Base-by-base conservation (phyloP, 1,140 invertebrate genomes). In the Choristoneura fumiferana region DNA sequence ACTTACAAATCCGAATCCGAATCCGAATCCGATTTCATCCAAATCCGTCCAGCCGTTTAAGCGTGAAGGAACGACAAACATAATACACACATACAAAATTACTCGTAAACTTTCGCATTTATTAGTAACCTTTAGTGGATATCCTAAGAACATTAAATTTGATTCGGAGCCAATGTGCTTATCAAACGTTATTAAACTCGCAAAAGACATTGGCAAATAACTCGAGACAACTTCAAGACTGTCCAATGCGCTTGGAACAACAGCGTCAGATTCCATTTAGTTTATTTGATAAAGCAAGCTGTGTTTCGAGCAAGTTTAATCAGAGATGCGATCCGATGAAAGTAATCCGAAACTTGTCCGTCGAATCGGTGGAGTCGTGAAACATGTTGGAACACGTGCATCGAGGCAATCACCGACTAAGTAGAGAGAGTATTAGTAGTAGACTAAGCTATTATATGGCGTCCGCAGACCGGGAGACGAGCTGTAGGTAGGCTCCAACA, bases 301-400 rank as follows among this genome's bases (percentile, higher is more conserved):
- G 63, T 64, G 64, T 70, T 67, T 64, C 58, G 63, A 76, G 67
- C 65, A 59, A 72, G 65, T 78, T 76, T 76, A 69, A 71, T 71
- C 69, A 68, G 57, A 62, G 53, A 60, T 36, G 58, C 49, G 61
- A 43, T 49, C 61, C 53, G 73, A 58, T 64, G 68, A 71, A 70
- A 73, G 78, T 73, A 79, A 81, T 60, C 58, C 57, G 67, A 81
- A 60, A 79, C 76, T 73, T 59, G 64, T 68, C 56, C 70, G 71
- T 79, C 78, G 63, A 65, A 69, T 81, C 76, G 56, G 45, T 39
- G 38, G 67, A 72, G 67, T 78, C 67, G 54, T 34, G n/a, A 52
- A 67, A 74, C 65, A 52, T 55, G 34, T 38, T 15, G 22, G 15
- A 54, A 53, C 71, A 69, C 63, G 69, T 70, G 68, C 58, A 57